Percentiles rank a stretch among this genome's conserved stretches.
Conservation (phyloP, 2,797 vertebrate species). For the Chrysolophus pictus region DNA sequence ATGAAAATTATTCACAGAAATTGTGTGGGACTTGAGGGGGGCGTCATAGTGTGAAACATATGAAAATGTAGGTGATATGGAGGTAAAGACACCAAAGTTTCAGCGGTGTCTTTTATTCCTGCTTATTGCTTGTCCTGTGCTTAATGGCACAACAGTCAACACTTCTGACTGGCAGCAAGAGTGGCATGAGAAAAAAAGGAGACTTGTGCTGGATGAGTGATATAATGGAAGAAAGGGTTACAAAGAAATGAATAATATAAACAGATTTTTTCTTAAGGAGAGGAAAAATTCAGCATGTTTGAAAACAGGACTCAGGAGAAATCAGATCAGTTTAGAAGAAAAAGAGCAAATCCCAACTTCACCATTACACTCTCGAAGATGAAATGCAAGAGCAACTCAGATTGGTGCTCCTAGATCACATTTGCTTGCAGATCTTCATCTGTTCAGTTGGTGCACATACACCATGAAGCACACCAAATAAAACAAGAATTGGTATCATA, state of each 20-base stretch:
- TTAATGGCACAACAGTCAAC: background rate
- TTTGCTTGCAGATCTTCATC: background rate
- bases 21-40: background rate
- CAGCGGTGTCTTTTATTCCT: background rate
- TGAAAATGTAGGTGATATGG: background rate
- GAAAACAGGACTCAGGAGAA: background rate
- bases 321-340: background rate
- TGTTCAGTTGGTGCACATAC: background rate
- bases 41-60: background rate
- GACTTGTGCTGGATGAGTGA: background rate
- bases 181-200: background rate
- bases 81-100: background rate
- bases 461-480: background rate
- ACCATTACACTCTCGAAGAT: background rate
- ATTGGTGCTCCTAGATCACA: background rate
- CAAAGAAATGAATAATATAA: background rate
- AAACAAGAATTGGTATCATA: background rate
- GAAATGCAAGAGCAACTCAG: background rate
- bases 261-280: background rate
- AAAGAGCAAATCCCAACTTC: background rate
- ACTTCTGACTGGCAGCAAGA: background rate
- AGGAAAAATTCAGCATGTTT: rapidly evolving
- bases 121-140: background rate
- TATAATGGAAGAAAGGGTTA: background rate
- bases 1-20: background rate